These are phyloP conservation scores for Chamaetylas fuelleborni DNA, from an alignment of 2,113 vertebrate genomes.

Conservation along the genomic window DNA sequence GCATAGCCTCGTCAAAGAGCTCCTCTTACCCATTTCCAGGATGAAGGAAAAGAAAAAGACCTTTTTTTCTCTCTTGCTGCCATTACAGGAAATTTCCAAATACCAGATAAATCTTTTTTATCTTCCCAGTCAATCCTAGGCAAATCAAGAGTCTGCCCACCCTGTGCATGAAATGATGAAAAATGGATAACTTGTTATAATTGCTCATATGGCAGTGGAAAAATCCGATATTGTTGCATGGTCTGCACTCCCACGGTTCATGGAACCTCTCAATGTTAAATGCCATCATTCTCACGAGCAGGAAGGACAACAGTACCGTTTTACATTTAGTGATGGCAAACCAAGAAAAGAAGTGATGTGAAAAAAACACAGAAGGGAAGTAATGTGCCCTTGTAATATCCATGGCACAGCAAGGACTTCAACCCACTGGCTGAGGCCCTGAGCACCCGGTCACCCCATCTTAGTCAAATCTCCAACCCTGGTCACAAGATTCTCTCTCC, in stretches of 20 bases:
- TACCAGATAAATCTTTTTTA: neutral
- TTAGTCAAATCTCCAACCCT: neutral
- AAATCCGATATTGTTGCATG: neutral
- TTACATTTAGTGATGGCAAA: neutral
- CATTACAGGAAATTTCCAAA: neutral
- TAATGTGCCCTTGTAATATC: neutral
- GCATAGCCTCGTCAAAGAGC: neutral
- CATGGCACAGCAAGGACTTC: neutral
- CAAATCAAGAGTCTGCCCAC: neutral
- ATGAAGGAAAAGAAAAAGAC: neutral
- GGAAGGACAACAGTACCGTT: neutral
- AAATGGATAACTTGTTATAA: neutral
- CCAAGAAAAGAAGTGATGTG: neutral
- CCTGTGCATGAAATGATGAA: neutral
- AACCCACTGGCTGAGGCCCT: neutral
- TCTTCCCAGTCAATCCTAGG: neutral
- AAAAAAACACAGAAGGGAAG: neutral
- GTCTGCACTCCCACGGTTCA: neutral
- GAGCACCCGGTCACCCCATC: neutral
- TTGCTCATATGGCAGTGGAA: neutral
- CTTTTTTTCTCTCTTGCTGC: neutral
- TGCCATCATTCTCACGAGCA: neutral
- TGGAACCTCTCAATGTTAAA: neutral
- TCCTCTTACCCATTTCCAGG: neutral
- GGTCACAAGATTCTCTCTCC: neutral